These are phyloP conservation scores for Coleophora deauratella DNA, from an alignment of 2,888 invertebrate genomes.

Conservation along the genomic window DNA sequence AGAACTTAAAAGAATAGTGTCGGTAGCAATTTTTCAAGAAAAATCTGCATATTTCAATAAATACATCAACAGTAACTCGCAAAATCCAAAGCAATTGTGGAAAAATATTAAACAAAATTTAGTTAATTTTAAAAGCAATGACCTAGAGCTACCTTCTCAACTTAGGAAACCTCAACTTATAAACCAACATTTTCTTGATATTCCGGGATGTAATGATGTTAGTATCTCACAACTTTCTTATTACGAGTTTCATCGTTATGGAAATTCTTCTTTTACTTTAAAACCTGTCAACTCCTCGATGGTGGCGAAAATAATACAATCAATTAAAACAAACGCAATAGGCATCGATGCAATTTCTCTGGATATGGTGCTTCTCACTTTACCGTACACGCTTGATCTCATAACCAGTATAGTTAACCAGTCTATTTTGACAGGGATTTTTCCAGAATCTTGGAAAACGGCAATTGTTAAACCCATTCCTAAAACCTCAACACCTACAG, in stretches of 20 bases:
- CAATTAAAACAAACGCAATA: conserved; percentile 10
- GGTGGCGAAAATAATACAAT: conserved; percentile 6
- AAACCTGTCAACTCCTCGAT: conserved; percentile 1
- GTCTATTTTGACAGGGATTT: conserved; percentile 2
- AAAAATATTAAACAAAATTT: conserved; percentile 9
- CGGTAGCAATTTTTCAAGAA: conserved; percentile 1
- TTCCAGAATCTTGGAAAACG: conserved; percentile 19
- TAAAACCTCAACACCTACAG: conserved; percentile 13
- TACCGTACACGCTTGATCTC: conserved; percentile 3
- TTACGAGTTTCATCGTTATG: conserved; percentile 5
- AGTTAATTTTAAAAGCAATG: background rate
- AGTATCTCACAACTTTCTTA: conserved; percentile 2
- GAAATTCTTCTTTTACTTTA: conserved; percentile 3
- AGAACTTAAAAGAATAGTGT: conserved; percentile 7
- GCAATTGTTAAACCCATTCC: conserved; percentile 19
- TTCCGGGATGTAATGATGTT: conserved; percentile 1
- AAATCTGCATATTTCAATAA: conserved; percentile 10
- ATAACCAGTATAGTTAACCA: conserved; percentile 8
- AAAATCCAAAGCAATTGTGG: conserved; percentile 9
- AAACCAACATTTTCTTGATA: conserved; percentile 8
- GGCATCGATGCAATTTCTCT: conserved; percentile 7
- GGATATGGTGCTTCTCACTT: conserved; percentile 10
- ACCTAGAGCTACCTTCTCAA: conserved; percentile 6
- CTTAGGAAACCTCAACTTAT: conserved; percentile 8
- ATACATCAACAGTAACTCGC: conserved; percentile 5